phyloP scores from a whole-genome alignment of 2,797 vertebrate genomes.

The Oceanodroma leucorhoa region DNA sequence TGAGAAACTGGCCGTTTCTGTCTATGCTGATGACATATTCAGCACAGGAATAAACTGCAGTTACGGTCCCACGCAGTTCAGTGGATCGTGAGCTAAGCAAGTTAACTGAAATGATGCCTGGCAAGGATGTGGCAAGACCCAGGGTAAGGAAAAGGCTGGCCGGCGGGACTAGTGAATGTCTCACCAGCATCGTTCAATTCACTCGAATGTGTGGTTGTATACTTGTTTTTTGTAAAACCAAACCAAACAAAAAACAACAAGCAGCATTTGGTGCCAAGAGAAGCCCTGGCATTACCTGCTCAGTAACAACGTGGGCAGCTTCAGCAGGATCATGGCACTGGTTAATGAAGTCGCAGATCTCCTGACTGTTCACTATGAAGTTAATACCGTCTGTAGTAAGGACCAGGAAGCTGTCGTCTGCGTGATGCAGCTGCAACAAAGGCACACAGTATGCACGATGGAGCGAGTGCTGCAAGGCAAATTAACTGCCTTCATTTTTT shows the following conservation, averaged over 20 bases:
- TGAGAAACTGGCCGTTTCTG: background rate
- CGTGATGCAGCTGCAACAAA: slow-evolving; percentile 85
- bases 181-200: background rate
- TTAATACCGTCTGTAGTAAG: slow-evolving; percentile 97
- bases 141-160: background rate
- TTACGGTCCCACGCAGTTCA: background rate
- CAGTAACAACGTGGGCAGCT: slow-evolving; percentile 90
- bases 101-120: background rate
- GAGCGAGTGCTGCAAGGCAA: background rate
- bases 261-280: background rate
- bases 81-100: background rate
- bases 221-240: background rate
- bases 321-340: slow-evolving; percentile 93
- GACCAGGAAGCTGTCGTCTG: slow-evolving; percentile 89
- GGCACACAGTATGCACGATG: accelerated
- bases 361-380: slow-evolving; percentile 98
- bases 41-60: background rate
- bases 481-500: background rate
- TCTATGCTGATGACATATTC: background rate
- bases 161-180: background rate
- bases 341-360: slow-evolving; percentile 94
- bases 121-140: background rate
- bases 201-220: background rate
- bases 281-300: slow-evolving; percentile 82
- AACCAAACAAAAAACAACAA: background rate